These are phyloP conservation scores for Spodoptera litura DNA, from an alignment of 1,140 invertebrate genomes.

Conservation along the genomic window DNA sequence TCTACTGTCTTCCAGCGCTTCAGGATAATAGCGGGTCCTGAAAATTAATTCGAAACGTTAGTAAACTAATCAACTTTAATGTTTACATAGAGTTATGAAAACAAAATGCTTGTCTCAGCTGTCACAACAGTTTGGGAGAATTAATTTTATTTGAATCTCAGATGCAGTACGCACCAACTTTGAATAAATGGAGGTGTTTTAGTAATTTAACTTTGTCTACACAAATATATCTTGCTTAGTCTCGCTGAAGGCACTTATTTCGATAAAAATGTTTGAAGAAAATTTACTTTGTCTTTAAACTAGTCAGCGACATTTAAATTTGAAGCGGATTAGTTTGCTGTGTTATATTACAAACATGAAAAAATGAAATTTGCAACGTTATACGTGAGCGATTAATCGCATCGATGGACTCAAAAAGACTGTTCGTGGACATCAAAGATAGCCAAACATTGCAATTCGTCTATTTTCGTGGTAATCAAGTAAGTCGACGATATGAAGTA, in stretches of 20 bases:
- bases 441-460: no score
- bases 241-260: background rate
- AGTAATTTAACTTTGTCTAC: slow-evolving; percentile 8
- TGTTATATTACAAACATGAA: slow-evolving; percentile 1
- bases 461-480: background rate
- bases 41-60: slow-evolving; percentile 77
- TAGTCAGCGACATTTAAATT: background rate
- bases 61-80: slow-evolving; percentile 52
- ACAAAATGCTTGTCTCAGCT: slow-evolving; percentile 40
- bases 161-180: slow-evolving; percentile 30
- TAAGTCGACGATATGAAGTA: slow-evolving; percentile 8
- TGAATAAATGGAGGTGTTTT: slow-evolving; percentile 16
- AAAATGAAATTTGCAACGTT: slow-evolving; percentile 7
- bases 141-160: slow-evolving; percentile 39
- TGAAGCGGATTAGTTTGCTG: slow-evolving; percentile 7
- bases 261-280: background rate
- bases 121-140: slow-evolving; percentile 24
- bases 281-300: background rate
- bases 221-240: background rate
- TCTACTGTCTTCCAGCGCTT: slow-evolving; percentile 74
- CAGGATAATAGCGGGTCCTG: slow-evolving; percentile 80
- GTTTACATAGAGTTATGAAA: slow-evolving; percentile 35
- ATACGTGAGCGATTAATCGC: background rate
- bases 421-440: no score
- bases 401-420: no score